phyloP scores from a whole-genome alignment of 2,113 vertebrate genomes.

The Vulpes ferrilata region DNA sequence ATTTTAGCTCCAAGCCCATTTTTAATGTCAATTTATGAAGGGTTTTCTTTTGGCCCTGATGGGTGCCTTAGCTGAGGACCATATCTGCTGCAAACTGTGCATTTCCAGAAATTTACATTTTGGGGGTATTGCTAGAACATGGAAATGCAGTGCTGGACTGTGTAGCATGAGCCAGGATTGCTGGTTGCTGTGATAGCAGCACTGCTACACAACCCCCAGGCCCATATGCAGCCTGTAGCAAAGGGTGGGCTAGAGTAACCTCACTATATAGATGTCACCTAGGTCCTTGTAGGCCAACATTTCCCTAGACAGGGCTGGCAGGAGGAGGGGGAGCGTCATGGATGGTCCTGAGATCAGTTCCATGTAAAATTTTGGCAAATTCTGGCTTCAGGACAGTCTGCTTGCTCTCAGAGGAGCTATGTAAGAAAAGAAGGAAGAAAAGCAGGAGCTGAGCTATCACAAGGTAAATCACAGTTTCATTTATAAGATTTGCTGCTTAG shows the following conservation, averaged over 20 bases:
- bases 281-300: not conserved
- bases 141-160: not conserved
- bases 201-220: not conserved
- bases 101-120: not conserved
- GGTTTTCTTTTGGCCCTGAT: not conserved
- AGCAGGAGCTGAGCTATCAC: not conserved
- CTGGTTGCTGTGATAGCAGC: not conserved
- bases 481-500: not conserved
- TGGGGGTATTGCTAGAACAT: not conserved
- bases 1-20: constrained; percentile 38
- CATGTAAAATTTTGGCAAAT: not conserved
- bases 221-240: not conserved
- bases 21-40: constrained; percentile 45
- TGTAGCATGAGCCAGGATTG: not conserved
- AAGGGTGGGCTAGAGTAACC: not conserved
- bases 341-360: not conserved
- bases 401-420: constrained; percentile 4
- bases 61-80: not conserved
- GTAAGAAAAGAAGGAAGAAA: not conserved
- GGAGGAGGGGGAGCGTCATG: not conserved
- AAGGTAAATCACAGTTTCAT: not conserved
- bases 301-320: not conserved
- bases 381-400: not conserved
- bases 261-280: not conserved
- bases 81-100: not conserved